phyloP scores from a whole-genome alignment of 2,113 vertebrate species.

The Echinops telfairi region DNA sequence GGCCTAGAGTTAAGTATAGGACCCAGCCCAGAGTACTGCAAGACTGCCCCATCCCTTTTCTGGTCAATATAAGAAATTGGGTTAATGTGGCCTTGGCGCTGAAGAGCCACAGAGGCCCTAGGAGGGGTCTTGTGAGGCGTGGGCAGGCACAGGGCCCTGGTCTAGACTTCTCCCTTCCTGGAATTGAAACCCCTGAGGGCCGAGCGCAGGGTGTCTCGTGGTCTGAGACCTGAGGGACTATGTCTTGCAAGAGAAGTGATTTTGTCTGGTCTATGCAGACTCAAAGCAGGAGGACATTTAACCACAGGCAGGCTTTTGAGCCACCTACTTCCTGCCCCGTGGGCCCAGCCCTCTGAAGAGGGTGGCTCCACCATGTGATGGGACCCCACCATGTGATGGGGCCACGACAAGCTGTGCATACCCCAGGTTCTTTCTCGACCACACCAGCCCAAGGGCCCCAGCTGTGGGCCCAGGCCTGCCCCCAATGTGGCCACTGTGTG shows the following conservation, averaged over 20 bases:
- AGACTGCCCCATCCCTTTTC: background rate
- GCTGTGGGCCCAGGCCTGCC: background rate
- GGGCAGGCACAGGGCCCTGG: background rate
- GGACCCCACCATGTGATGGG: too few relatives aligned
- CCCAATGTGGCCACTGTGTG: accelerated
- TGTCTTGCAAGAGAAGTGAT: background rate
- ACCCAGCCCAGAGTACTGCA: background rate
- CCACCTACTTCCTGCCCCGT: background rate
- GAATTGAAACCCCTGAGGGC: constrained; percentile 3
- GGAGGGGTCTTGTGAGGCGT: background rate
- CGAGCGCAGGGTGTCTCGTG: background rate
- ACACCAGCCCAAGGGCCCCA: background rate
- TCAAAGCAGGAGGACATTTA: background rate
- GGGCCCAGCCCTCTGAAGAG: background rate
- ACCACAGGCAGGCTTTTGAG: background rate
- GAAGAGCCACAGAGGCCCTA: background rate
- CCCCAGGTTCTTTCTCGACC: background rate
- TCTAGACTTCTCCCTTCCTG: background rate
- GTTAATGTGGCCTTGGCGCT: too few relatives aligned
- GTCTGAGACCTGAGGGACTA: background rate
- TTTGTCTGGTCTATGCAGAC: background rate
- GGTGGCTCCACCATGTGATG: too few relatives aligned
- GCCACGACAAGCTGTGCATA: background rate
- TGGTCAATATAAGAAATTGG: background rate
- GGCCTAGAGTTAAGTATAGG: background rate